Evolutionary conservation across 1,140 invertebrate genomes (phyloP).

Genomic region (Bicyclus anynana): DNA sequence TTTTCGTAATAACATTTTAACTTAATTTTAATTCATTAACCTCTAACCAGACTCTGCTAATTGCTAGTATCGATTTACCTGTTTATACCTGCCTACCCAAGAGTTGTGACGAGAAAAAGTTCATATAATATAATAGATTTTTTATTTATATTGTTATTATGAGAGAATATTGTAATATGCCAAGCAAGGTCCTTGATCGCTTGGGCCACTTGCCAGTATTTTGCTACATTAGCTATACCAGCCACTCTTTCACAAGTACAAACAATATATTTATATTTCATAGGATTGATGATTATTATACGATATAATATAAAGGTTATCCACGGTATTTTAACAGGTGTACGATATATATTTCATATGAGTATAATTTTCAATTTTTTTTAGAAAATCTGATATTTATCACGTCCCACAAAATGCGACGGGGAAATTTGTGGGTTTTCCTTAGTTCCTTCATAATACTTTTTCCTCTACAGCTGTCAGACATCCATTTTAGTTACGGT

Average conservation of each 20-base stretch:
- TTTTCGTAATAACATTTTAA: too few relatives aligned
- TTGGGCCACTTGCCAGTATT: constrained; percentile 26
- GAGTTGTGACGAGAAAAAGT: not conserved
- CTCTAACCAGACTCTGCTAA: too few relatives aligned
- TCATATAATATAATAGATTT: not conserved
- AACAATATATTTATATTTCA: constrained; percentile 3
- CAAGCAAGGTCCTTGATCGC: constrained; percentile 10
- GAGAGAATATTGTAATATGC: not conserved
- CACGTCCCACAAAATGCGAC: too few relatives aligned
- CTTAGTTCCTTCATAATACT: not conserved
- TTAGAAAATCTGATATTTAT: too few relatives aligned
- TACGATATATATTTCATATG: too few relatives aligned
- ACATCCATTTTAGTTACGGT: too few relatives aligned
- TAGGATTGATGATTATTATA: constrained; percentile 6
- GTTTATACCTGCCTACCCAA: too few relatives aligned
- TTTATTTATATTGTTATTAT: not conserved
- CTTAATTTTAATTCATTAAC: too few relatives aligned
- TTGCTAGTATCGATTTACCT: too few relatives aligned
- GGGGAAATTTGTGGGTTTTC: not conserved
- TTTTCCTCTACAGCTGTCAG: not conserved
- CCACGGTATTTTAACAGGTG: too few relatives aligned
- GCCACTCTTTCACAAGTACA: not conserved
- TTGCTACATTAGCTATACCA: constrained; percentile 3
- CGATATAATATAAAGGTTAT: not conserved
- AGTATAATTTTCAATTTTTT: too few relatives aligned